phyloP scores from a whole-genome alignment of 92 coral and sea anemone genomes.

The Epizoanthus scotinus region DNA sequence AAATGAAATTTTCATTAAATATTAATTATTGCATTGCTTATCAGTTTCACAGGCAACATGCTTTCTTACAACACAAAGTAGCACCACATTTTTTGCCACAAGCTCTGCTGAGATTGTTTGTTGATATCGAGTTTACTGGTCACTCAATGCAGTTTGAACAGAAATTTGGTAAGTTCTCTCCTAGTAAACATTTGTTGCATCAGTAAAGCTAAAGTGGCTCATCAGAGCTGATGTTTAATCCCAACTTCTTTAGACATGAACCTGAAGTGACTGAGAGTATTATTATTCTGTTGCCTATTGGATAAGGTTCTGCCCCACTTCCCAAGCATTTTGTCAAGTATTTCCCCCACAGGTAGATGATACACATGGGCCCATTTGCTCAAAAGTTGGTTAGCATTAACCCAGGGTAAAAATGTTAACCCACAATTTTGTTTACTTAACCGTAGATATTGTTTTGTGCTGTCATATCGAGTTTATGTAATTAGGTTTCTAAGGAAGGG shows the following conservation, averaged over 20 bases:
- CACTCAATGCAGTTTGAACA: slow-evolving; percentile 98
- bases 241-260: neutral
- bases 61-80: slow-evolving; percentile 71
- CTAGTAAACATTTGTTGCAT: neutral
- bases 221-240: neutral
- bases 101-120: slow-evolving; percentile 78
- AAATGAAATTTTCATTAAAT: neutral
- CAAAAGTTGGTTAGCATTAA: neutral
- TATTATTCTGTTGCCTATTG: neutral
- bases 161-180: slow-evolving; percentile 84
- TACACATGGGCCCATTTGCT: no score
- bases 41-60: slow-evolving; percentile 86
- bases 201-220: neutral
- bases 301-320: neutral
- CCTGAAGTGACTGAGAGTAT: no score
- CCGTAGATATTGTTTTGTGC: no score
- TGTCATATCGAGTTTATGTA: no score
- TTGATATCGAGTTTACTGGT: slow-evolving; percentile 94
- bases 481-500: no score
- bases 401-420: neutral
- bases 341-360: neutral
- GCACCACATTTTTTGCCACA: slow-evolving; percentile 80
- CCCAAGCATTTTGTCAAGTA: neutral
- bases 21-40: slow-evolving; percentile 3
- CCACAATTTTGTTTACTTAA: no score